Evolutionary conservation across 2,797 vertebrate species (phyloP).

Genomic region (Tapera naevia): DNA sequence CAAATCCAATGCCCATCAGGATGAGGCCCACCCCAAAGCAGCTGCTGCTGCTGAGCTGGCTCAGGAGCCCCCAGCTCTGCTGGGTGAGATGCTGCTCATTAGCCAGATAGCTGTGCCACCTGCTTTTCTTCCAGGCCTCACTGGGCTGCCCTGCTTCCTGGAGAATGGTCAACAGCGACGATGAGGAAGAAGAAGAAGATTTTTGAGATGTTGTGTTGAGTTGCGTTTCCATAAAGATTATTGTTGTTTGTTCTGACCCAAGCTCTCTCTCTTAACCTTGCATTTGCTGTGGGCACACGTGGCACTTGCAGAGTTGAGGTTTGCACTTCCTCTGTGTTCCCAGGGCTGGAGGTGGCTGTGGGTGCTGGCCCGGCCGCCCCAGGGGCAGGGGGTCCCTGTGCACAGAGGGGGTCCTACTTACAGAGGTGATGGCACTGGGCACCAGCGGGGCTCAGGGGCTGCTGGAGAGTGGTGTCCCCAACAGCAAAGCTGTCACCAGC

Average conservation of each 20-base stretch:
- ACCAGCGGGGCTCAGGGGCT: no score
- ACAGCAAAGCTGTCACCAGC: no score
- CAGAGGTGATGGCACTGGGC: background rate
- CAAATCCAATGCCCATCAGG: background rate
- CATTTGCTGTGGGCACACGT: background rate
- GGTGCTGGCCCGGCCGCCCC: rapidly evolving
- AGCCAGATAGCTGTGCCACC: background rate
- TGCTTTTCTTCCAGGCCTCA: background rate
- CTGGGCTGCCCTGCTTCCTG: background rate
- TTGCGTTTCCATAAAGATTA: no score
- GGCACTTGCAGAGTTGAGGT: background rate
- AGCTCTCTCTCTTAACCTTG: background rate
- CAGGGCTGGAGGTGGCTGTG: background rate
- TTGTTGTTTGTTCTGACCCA: background rate
- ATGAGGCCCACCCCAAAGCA: no score
- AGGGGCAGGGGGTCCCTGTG: no score
- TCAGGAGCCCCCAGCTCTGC: no score
- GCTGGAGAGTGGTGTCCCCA: no score
- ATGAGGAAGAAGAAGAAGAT: no score
- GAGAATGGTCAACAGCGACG: no score
- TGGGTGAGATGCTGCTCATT: background rate
- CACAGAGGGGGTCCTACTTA: background rate
- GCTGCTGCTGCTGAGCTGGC: background rate
- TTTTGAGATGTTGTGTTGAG: no score
- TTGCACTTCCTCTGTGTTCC: background rate